Conservation (phyloP, 2,113 vertebrate species). For the Echinops telfairi region DNA sequence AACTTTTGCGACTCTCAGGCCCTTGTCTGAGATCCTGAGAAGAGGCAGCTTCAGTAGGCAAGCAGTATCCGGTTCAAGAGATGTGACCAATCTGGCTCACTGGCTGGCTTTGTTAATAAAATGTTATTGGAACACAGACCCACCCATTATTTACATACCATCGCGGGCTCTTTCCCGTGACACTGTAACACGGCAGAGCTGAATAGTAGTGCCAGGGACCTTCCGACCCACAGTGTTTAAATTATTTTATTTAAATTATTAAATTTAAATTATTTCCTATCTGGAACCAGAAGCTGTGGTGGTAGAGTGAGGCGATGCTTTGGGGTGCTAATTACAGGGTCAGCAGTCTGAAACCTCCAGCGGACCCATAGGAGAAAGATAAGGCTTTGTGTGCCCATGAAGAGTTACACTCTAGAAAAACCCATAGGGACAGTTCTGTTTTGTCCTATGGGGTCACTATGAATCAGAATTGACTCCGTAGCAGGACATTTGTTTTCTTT, state of each 20-base stretch:
- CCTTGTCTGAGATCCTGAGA: slow-evolving; percentile 10
- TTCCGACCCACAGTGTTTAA: neutral
- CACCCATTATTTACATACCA: neutral
- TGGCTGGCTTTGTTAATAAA: slow-evolving; percentile 10
- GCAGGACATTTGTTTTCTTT: too few species aligned
- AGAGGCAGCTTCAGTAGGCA: neutral
- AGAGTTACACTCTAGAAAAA: too few species aligned
- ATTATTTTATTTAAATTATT: neutral
- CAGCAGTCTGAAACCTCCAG: too few species aligned
- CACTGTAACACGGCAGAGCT: neutral
- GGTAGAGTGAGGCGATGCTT: too few species aligned
- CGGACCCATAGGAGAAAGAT: too few species aligned
- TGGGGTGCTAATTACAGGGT: too few species aligned
- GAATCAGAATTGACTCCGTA: too few species aligned
- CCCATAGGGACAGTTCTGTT: too few species aligned
- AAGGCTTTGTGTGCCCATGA: too few species aligned
- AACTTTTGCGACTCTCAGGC: neutral
- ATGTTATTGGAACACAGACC: neutral
- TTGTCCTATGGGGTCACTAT: too few species aligned
- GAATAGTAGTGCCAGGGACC: neutral
- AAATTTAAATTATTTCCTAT: neutral
- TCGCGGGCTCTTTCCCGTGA: neutral
- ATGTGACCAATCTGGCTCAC: neutral
- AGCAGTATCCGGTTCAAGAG: neutral
- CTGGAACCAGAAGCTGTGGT: neutral